Conservation (phyloP, 2,888 invertebrate species). For the Gari tellinella region DNA sequence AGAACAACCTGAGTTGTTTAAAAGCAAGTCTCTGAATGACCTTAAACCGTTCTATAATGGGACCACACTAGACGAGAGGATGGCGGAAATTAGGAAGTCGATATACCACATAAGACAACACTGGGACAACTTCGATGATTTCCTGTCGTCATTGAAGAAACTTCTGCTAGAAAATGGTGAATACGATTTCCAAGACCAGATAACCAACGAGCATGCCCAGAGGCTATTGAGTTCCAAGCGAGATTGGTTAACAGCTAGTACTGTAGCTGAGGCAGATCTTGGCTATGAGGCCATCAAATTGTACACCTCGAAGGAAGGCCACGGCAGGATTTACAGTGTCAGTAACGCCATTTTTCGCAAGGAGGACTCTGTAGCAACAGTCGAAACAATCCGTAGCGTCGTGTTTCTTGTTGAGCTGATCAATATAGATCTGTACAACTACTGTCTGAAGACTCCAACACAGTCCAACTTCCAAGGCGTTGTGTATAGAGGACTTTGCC, state of each 20-base stretch:
- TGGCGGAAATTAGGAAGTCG: slow-evolving; percentile 58
- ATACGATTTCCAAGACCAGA: slow-evolving; percentile 33
- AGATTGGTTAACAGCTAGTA: slow-evolving; percentile 34
- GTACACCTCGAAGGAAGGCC: slow-evolving; percentile 58
- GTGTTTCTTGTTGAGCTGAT: slow-evolving; percentile 66
- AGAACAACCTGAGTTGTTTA: slow-evolving; percentile 39
- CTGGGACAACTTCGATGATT: slow-evolving; percentile 54
- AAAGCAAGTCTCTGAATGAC: slow-evolving; percentile 52
- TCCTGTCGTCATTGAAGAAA: slow-evolving; percentile 35
- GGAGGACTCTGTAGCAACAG: slow-evolving; percentile 45
- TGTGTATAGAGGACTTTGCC: slow-evolving; percentile 57
- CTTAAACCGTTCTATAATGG: slow-evolving; percentile 64
- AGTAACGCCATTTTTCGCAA: slow-evolving; percentile 53
- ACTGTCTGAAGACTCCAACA: slow-evolving; percentile 51
- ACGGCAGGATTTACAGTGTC: slow-evolving; percentile 45
- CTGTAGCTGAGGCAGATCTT: slow-evolving; percentile 11
- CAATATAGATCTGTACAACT: slow-evolving; percentile 66
- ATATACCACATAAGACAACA: slow-evolving; percentile 58
- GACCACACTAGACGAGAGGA: slow-evolving; percentile 41
- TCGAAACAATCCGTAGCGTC: slow-evolving; percentile 51
- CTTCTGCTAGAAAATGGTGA: slow-evolving; percentile 33
- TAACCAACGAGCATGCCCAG: slow-evolving; percentile 21
- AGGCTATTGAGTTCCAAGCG: slow-evolving; percentile 34
- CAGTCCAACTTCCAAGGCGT: slow-evolving; percentile 51
- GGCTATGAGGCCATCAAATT: slow-evolving; percentile 43